A percentile compares a stretch with the other conserved stretches of the same genome.
phyloP scores from a whole-genome alignment of 2,797 vertebrate species.

The Cuniculus paca region DNA sequence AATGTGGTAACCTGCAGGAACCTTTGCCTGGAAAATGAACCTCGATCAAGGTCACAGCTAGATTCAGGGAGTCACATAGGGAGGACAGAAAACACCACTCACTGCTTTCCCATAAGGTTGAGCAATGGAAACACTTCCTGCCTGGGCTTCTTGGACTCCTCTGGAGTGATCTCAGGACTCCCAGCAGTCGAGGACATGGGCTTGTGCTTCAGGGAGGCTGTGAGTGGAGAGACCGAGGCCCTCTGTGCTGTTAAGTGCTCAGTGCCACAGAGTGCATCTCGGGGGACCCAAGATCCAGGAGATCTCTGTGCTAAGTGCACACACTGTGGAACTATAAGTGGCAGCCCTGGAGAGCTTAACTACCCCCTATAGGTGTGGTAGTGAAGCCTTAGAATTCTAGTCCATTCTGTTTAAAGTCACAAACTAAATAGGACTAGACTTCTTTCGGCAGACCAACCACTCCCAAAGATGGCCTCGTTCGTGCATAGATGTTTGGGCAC shows the following conservation, averaged over 20 bases:
- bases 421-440: neutral
- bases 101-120: neutral
- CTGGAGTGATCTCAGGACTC: neutral
- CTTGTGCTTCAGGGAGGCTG: neutral
- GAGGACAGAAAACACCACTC: neutral
- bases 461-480: neutral
- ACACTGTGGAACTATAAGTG: neutral
- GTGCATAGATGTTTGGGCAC: neutral
- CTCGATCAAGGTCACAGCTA: neutral
- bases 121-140: neutral
- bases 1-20: neutral
- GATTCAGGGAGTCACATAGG: neutral
- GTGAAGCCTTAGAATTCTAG: neutral
- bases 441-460: neutral
- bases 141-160: neutral
- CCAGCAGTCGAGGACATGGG: neutral
- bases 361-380: neutral
- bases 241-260: neutral
- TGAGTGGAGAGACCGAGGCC: neutral
- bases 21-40: neutral
- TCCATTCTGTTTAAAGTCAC: neutral
- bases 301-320: neutral
- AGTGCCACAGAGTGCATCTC: neutral
- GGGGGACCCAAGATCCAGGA: neutral
- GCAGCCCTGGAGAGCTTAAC: neutral